Evolutionary conservation across 1,140 invertebrate genomes (phyloP).

Genomic region (Hestina assimilis): DNA sequence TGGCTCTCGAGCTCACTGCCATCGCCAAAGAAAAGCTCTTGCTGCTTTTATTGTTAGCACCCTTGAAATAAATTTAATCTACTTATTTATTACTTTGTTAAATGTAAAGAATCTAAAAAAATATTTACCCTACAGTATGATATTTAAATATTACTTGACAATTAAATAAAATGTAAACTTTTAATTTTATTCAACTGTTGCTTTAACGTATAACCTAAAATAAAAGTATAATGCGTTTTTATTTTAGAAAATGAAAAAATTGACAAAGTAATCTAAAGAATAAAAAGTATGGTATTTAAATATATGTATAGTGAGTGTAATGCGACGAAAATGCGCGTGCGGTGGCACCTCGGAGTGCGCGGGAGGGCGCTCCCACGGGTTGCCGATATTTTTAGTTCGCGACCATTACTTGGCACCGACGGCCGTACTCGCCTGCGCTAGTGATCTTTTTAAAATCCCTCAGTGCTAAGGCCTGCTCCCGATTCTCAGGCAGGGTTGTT

Average conservation of each 20-base stretch:
- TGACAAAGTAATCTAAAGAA: neutral
- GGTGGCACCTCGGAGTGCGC: conserved; percentile 68
- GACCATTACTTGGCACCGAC: conserved; percentile 76
- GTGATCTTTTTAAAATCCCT: conserved; percentile 72
- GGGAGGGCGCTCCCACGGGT: conserved; percentile 78
- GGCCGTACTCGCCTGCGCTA: conserved; percentile 72
- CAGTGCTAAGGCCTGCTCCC: conserved; percentile 63
- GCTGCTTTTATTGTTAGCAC: conserved; percentile 7
- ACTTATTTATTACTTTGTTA: neutral
- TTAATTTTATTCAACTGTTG: too few species aligned
- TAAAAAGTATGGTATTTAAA: conserved; percentile 24
- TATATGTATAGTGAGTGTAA: conserved; percentile 43
- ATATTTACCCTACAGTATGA: too few species aligned
- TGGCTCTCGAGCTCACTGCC: conserved; percentile 51
- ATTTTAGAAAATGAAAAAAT: neutral
- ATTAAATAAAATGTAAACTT: too few species aligned
- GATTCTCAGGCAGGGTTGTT: conserved; percentile 42
- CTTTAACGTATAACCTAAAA: too few species aligned
- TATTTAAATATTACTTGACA: too few species aligned
- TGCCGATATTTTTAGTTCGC: conserved; percentile 77
- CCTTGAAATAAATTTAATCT: neutral
- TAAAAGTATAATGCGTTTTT: too few species aligned
- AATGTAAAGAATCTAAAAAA: neutral
- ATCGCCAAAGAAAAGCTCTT: conserved; percentile 24
- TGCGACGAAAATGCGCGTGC: conserved; percentile 69